Percentiles rank a stretch among this genome's conserved stretches.
Evolutionary conservation across 1,140 invertebrate species (phyloP).

Genomic region (Drusus annulatus): DNA sequence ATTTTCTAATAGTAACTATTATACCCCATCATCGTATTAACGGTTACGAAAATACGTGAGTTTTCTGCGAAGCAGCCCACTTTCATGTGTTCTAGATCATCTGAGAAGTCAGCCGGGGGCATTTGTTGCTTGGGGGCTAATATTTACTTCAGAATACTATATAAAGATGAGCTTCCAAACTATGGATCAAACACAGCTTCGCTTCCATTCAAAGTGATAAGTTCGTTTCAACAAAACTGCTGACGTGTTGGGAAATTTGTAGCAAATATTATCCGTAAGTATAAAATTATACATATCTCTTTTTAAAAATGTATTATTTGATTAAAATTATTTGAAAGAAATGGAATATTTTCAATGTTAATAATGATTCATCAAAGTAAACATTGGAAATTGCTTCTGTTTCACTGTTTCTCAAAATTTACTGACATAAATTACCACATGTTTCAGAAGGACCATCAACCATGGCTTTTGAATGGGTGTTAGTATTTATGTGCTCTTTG

Average conservation of each 20-base stretch:
- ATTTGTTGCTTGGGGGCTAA: background rate
- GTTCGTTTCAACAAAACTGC: background rate
- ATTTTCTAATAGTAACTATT: background rate
- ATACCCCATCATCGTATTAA: background rate
- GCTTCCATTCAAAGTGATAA: background rate
- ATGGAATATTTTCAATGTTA: too few species aligned
- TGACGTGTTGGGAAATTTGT: background rate
- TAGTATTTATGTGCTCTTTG: slow-evolving; percentile 13
- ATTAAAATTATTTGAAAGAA: too few species aligned
- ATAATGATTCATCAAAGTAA: too few species aligned
- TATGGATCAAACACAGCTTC: background rate
- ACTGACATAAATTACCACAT: too few species aligned
- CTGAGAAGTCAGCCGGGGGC: background rate
- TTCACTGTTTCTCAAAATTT: too few species aligned
- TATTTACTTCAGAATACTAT: slow-evolving; percentile 5
- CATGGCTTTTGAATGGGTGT: too few species aligned
- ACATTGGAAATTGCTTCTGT: too few species aligned
- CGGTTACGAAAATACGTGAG: background rate
- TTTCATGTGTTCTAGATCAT: slow-evolving; percentile 11
- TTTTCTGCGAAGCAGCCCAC: background rate
- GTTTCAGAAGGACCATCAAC: too few species aligned
- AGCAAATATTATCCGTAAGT: background rate
- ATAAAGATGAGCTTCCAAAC: background rate
- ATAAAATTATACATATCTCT: too few species aligned
- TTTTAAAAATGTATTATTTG: too few species aligned